Base-by-base conservation (phyloP, 2,888 invertebrate genomes). In the Cataglyphis albicans region DNA sequence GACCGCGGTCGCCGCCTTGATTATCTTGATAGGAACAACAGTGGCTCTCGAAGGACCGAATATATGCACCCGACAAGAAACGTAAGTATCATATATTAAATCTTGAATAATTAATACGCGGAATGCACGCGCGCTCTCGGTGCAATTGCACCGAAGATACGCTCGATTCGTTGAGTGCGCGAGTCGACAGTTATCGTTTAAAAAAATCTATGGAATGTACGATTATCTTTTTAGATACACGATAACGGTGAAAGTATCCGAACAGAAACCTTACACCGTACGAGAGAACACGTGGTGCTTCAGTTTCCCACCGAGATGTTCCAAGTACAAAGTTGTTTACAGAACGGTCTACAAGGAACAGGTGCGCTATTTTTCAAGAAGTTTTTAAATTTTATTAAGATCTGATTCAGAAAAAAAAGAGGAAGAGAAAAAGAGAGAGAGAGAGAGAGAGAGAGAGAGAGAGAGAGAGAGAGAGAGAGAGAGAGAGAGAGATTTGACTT, bases 201-300 rank as follows among this genome's bases (percentile, higher is more conserved):
- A n/a, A 1, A 52, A 52, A 57, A 12, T 3, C 21, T 25, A 57
- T 21, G 32, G 12, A n/a, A 35, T 35, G 32, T 12, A 32, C 3
- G 7, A 35, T 67, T 55, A n/a, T 18, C 75, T 86, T 94, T 95
- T 63, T 94, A 98, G 98, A 84, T 98, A 98, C 93, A 97, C 97
- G 65, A 96, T 97, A 48, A 97, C 97, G 44, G 97, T 98, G 73
- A 96, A 96, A 80, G 97, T 98, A 63, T 97, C 98, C 0, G 98
- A 98, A 93, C 96, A 97, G 92, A 97, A 98, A 93, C 97, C 98
- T 0, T 98, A 97, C 91, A 98, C 98, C 95, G 97, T 97, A 75
- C 96, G 98, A 76, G 97, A 97, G 84, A 97, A 97, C 91, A 96
- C 97, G 6, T 98, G 98, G 97, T 98, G 98, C 94, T 95, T 98